These are phyloP conservation scores for Apolygus lucorum DNA, from an alignment of 1,140 invertebrate species.

Conservation along the genomic window DNA sequence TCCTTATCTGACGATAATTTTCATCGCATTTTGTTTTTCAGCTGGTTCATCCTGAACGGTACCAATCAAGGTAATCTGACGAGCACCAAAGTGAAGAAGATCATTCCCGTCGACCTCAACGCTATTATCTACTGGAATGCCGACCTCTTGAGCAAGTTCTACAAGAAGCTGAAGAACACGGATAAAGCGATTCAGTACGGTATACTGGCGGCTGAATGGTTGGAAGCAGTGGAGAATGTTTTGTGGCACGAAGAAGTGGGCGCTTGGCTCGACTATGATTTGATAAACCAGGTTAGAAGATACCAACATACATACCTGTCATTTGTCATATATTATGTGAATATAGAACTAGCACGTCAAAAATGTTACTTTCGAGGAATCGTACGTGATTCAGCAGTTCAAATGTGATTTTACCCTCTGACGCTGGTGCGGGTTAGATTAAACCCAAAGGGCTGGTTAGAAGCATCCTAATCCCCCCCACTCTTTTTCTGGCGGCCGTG, in stretches of 20 bases:
- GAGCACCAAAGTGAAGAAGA: slow-evolving; percentile 60
- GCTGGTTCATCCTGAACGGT: slow-evolving; percentile 75
- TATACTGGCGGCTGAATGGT: slow-evolving; percentile 50
- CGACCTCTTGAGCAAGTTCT: slow-evolving; percentile 61
- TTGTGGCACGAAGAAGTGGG: slow-evolving; percentile 81
- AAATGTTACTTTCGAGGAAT: no score
- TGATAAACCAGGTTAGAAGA: slow-evolving; percentile 43
- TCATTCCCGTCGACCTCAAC: slow-evolving; percentile 86
- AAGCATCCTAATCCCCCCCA: no score
- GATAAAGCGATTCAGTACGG: slow-evolving; percentile 55
- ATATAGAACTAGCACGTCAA: no score
- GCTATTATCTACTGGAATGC: slow-evolving; percentile 78
- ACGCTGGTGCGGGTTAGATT: no score
- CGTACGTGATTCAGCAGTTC: no score
- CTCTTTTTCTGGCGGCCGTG: no score
- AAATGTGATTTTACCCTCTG: no score
- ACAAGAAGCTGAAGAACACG: slow-evolving; percentile 51
- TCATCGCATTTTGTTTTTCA: neutral
- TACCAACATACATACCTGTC: no score
- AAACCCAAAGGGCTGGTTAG: no score
- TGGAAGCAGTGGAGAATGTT: slow-evolving; percentile 50
- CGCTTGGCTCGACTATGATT: slow-evolving; percentile 79
- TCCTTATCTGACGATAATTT: neutral
- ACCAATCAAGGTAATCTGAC: slow-evolving; percentile 63
- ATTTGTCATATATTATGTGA: no score